Evolutionary conservation across 2,888 invertebrate genomes (phyloP), one percentile per base, ranked within the genome.

Genomic region (Salticus scenicus): DNA sequence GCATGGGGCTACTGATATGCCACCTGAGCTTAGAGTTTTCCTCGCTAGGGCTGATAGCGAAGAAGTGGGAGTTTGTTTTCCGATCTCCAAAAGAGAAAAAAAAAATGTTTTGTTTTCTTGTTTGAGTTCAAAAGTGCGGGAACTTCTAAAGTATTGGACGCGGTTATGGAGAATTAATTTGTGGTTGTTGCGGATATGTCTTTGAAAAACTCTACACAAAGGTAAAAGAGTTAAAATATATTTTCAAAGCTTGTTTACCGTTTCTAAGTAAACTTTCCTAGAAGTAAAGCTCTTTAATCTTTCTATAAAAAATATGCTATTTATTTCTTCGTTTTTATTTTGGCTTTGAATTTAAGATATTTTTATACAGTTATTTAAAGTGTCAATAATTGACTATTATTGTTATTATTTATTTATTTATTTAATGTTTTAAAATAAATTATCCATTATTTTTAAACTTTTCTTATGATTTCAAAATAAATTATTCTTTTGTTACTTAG

Each of bases 1-100:
- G 66, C 75, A 41, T 66, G 75, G 67, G 75, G 75, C 31, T 42
- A 37, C 75, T 76, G 75, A 76, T 76, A 76, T 24, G 75, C 75
- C 75, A 76, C 75, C 75, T 76, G 75, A 76, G 75, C 75, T 76
- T 42, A 30, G 27, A 41, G 41, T 70, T 70, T 70, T 70, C 70
- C 42, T 70, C 70, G 42, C 70, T 31, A 28, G 33, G 41, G 70
- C 70, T 70, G 70, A 70, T 70, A 70, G 75, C 66, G 73, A 33
- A 24, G 24, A 31, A 17, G 63, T 66, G 57, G 57, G 24, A 67
- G 67, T 67, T n/a, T 70, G 67, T 67, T 70, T 67, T 70, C 47
- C 42, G 67, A 76, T 76, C 42, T 42, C 31, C 17, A 47, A 12
- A 31, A 28, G 4, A 41, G 27, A 75, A 41, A 75, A 75, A 47